Conservation (phyloP, 2,113 vertebrate genomes). For the Tonatia bakeri region DNA sequence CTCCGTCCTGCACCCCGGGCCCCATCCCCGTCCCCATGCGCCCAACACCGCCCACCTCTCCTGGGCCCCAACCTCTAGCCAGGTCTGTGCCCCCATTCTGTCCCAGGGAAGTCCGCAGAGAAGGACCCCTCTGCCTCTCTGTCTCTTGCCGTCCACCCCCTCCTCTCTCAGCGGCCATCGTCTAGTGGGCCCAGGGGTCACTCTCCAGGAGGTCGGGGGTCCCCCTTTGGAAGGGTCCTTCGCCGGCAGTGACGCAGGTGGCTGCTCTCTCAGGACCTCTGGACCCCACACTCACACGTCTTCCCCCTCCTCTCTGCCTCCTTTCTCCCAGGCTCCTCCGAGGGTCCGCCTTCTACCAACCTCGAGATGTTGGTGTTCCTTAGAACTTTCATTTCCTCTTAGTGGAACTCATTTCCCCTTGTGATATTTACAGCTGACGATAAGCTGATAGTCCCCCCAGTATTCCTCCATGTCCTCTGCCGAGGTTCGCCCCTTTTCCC, state of each 20-base stretch:
- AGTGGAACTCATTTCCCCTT: accelerated
- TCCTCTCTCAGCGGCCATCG: accelerated
- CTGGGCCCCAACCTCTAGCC: accelerated
- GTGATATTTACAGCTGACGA: accelerated
- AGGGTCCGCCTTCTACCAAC: not conserved
- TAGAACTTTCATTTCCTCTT: accelerated
- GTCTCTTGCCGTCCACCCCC: accelerated
- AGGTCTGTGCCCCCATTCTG: not conserved
- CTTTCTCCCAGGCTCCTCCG: not conserved
- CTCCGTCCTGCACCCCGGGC: not conserved
- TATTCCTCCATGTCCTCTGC: accelerated
- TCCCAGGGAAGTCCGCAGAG: not conserved
- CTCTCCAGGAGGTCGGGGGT: not conserved
- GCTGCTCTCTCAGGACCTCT: not conserved
- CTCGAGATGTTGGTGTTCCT: accelerated
- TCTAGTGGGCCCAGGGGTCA: not conserved
- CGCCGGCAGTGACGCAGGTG: accelerated
- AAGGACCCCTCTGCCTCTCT: accelerated
- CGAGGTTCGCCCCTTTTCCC: not conserved
- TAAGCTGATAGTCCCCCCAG: accelerated
- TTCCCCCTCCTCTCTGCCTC: no score
- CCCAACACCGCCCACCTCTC: accelerated
- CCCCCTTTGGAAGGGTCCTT: accelerated
- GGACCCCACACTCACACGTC: accelerated
- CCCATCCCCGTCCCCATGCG: accelerated